Conservation (phyloP, 2,113 vertebrate genomes). For the Oncorhynchus keta region DNA sequence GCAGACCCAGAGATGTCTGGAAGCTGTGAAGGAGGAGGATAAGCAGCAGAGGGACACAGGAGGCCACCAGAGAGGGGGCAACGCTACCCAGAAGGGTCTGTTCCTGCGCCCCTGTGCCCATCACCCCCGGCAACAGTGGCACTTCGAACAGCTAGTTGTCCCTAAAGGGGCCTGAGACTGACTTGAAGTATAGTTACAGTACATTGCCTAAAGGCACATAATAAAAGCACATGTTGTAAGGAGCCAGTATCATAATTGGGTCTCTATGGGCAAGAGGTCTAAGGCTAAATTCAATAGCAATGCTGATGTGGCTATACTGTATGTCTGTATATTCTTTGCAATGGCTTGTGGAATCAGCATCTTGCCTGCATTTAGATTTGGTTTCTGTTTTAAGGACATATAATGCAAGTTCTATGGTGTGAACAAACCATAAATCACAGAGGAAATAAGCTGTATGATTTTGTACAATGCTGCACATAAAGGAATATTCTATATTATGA, state of each 20-base stretch:
- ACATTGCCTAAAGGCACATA: no score
- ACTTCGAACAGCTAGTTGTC: no score
- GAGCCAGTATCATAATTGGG: no score
- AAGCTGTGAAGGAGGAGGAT: slow-evolving; percentile 65
- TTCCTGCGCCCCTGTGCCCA: slow-evolving; percentile 42
- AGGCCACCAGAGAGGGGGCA: not conserved
- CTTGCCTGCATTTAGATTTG: slow-evolving; percentile 17
- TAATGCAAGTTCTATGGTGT: not conserved
- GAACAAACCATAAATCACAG: not conserved
- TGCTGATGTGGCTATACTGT: no score
- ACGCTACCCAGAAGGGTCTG: no score
- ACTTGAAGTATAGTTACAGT: no score
- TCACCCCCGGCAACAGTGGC: slow-evolving; percentile 15
- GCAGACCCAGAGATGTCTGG: slow-evolving; percentile 82
- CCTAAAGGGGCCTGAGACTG: no score
- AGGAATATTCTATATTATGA: not conserved
- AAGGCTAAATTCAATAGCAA: no score
- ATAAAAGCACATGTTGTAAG: no score
- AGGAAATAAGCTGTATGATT: not conserved
- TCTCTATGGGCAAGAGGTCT: no score
- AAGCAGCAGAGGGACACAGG: not conserved
- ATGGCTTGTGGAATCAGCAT: not conserved
- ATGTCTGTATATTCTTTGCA: no score
- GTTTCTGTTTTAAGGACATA: slow-evolving; percentile 29
- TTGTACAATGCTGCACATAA: not conserved